Conservation (phyloP, 2,888 invertebrate genomes). For the Zygaena filipendulae region DNA sequence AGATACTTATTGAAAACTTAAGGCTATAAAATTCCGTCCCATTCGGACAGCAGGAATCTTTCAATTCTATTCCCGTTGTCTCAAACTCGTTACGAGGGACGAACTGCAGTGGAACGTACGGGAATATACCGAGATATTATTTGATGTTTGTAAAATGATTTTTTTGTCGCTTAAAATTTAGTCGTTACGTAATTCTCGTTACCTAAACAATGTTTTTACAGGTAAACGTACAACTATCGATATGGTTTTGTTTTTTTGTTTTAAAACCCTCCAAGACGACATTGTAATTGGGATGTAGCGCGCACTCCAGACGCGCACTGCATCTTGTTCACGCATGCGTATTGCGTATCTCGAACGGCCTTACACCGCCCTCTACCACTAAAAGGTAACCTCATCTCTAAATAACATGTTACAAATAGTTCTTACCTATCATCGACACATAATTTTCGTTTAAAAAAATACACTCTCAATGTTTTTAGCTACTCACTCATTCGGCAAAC, state of each 20-base stretch:
- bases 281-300: conserved; percentile 41
- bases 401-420: conserved; percentile 53
- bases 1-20: too few species aligned
- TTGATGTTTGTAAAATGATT: too few species aligned
- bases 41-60: too few species aligned
- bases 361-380: conserved; percentile 21
- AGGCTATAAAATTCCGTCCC: too few species aligned
- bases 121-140: too few species aligned
- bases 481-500: conserved; percentile 27
- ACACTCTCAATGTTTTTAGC: conserved; percentile 52
- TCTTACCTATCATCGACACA: conserved; percentile 37
- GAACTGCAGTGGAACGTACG: too few species aligned
- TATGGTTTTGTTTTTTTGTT: conserved; percentile 39
- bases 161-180: too few species aligned
- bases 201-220: conserved; percentile 45
- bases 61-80: too few species aligned
- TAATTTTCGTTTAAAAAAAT: conserved; percentile 58
- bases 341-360: conserved; percentile 21
- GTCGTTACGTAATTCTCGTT: conserved; percentile 50
- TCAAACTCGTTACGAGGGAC: too few species aligned
- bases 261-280: conserved; percentile 39
- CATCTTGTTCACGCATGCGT: conserved; percentile 27
- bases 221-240: conserved; percentile 47
- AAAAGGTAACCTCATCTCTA: conserved; percentile 38
- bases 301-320: conserved; percentile 13